A percentile compares a stretch with the other conserved stretches of the same genome.
Conservation (phyloP, 2,113 vertebrate species). For the Callorhinus ursinus region DNA sequence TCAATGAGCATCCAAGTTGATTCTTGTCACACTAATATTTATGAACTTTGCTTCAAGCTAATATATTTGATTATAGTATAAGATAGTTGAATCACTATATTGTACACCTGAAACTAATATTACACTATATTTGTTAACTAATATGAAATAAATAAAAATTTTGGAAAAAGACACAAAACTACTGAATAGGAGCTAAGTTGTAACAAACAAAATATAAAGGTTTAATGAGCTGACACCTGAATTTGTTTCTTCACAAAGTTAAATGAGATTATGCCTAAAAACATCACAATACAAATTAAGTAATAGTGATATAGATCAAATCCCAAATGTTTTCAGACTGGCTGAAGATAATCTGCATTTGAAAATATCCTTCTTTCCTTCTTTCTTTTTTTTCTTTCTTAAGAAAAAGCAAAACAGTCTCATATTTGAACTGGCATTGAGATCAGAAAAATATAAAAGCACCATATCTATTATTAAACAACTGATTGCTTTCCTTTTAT, state of each 20-base stretch:
- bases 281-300: conserved; percentile 24
- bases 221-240: background rate
- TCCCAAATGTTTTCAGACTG: background rate
- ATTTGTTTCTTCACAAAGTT: background rate
- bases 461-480: background rate
- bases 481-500: background rate
- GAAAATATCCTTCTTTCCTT: background rate
- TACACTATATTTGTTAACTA: background rate
- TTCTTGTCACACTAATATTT: background rate
- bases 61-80: background rate
- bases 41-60: background rate
- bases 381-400: background rate
- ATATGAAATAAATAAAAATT: background rate
- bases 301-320: background rate
- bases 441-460: conserved; percentile 15
- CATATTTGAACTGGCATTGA: background rate
- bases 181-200: background rate
- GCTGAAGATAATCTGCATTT: background rate
- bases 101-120: background rate
- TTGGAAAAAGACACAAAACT: background rate
- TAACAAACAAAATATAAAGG: background rate
- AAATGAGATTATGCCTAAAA: background rate
- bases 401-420: background rate
- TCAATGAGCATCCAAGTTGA: background rate
- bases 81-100: background rate